Base-by-base conservation (phyloP, 2,888 invertebrate genomes). In the Drosophila melanosoma region DNA sequence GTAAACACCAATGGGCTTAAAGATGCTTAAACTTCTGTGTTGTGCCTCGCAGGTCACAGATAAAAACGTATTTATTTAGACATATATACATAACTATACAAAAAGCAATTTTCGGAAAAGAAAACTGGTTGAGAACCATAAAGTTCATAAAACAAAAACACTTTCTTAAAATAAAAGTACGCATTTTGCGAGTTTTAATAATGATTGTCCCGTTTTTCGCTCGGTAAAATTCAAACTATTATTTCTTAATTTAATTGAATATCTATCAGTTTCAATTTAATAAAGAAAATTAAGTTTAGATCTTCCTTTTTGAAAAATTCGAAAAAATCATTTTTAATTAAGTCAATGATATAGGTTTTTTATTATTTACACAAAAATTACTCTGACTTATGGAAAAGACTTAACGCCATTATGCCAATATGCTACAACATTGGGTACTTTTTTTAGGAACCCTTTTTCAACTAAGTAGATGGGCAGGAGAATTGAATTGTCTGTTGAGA, bases 1-100 rank as follows among this genome's bases (percentile, higher is more conserved):
- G 68, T 66, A 49, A 69, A 69, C 56, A 75, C 49, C 57, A 56
- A 49, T 66, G 62, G 40, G 52, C 20, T 15, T 48, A 49, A 60
- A 58, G 60, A 64, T 62, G 29, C 48, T 79, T 51, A 56, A 66
- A 53, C 59, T 70, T 60, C 7, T 12, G 23, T 51, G 48, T 57
- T 66, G 32, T 52, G 64, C 10, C 49, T 49, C 54, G 35, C n/a
- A 45, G 45, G 29, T 29, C 29, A 32, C 26, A 59, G 23, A 45
- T 42, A 40, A 42, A 40, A 17, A 29, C 32, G 5, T 8, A 15
- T 8, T 23, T 45, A 15, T 15, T 45, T 15, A 15, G 4, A 15
- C 15, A 15, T 7, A 45, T 29, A 5, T 36, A 7, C 23, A 17
- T 48, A 42, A 17, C 17, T 26, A 26, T n/a, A n/a, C 11, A 15